Evolutionary conservation across 2,797 vertebrate species (phyloP).

Genomic region (Ambastaia sidthimunki): DNA sequence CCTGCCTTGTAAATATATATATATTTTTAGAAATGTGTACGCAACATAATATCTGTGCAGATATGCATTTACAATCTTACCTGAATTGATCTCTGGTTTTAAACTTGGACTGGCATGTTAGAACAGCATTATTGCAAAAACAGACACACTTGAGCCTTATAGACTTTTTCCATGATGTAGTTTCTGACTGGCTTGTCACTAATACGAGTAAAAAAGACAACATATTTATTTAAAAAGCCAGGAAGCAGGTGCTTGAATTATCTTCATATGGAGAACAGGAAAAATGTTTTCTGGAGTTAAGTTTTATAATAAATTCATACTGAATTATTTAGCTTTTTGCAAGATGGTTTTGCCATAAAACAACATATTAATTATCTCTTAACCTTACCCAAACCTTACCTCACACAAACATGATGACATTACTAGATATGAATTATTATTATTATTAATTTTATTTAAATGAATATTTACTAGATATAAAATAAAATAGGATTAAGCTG

Average conservation of each 20-base stretch:
- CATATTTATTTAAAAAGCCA: constrained; percentile 22
- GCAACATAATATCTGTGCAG: not conserved
- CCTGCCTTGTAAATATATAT: not conserved
- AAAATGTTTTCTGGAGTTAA: not conserved
- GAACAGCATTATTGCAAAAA: not conserved
- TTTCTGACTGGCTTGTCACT: constrained; percentile 9
- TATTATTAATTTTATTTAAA: no score
- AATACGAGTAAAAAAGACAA: constrained; percentile 6
- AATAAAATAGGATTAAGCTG: no score
- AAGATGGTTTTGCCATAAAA: not conserved
- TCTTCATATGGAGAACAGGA: not conserved
- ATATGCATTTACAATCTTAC: constrained; percentile 3
- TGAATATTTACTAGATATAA: no score
- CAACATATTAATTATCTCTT: not conserved
- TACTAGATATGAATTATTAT: no score
- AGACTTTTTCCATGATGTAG: not conserved
- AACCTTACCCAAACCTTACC: not conserved
- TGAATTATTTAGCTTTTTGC: not conserved
- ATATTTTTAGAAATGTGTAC: not conserved
- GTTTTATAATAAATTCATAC: not conserved
- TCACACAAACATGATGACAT: no score
- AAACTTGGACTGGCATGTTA: not conserved
- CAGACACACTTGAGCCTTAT: constrained; percentile 10
- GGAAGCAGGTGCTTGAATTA: not conserved
- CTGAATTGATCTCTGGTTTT: constrained; percentile 1